Base-by-base conservation (phyloP, 2,888 invertebrate genomes). In the Cataglyphis altisquamis region DNA sequence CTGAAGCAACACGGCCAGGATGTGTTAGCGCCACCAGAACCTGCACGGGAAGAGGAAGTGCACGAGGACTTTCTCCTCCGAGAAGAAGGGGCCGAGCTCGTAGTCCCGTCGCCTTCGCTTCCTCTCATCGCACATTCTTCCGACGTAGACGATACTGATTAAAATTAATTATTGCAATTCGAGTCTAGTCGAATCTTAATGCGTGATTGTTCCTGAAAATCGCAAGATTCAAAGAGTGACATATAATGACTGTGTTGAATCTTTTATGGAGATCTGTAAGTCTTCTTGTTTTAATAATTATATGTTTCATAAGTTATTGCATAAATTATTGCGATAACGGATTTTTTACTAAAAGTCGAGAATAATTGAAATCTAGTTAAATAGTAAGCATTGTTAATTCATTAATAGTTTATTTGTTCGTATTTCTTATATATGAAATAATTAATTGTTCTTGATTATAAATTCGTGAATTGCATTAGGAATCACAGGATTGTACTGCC, bases 1-100 rank as follows among this genome's bases (percentile, higher is more conserved):
- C 94, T 97, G 90, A 97, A 96, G 82, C 96, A 96, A 64, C 96
- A 96, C n/a, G 97, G 97, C 91, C 95, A 94, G 10, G 94, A 95
- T 15, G 94, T 93, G 9, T 80, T 93, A 6, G 90, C 93, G n/a
- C 91, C 93, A 0, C 94, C 94, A 1, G 94, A 94, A 45, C 92
- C 94, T 0, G 91, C 93, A 0, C 88, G 92, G 3, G 94, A 94
- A 77, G 94, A 94, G 52, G 94, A 94, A 77, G 91, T 94, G 0
- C 92, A 92, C 12, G 93, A 94, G 63, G 92, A 89, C 74, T 93
- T 93, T 41, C 78, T 94, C 1, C 88, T 93, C 0, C 90, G 91
- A 0, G 94, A 94, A 25, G 94, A 93, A 18, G 92, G 90, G 66
- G 85, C 87, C 0, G 92, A 89, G 41, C 77, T 92, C 0, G 90